Conservation (phyloP, 2,113 vertebrate genomes). For the human region DNA sequence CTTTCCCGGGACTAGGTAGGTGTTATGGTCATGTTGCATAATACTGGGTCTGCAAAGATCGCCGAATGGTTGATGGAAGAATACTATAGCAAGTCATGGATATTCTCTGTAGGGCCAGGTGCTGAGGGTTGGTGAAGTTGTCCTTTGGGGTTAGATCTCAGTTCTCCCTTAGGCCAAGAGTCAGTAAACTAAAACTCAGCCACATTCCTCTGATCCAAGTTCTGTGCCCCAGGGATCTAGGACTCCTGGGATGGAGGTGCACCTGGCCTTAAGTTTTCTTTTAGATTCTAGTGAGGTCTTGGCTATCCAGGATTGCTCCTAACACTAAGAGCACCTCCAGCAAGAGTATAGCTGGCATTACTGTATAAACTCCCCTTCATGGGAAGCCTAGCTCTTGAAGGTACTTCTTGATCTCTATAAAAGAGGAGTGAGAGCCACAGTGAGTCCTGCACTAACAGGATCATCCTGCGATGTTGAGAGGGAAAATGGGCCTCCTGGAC, state of each 20-base stretch:
- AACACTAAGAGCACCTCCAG: background rate
- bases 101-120: background rate
- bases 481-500: background rate
- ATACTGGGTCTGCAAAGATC: background rate
- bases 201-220: background rate
- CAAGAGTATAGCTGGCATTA: background rate
- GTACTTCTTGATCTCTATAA: background rate
- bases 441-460: background rate
- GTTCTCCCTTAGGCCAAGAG: background rate
- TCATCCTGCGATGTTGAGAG: background rate
- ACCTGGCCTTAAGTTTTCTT: background rate
- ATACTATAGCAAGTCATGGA: background rate
- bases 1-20: background rate
- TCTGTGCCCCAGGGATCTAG: background rate
- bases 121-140: background rate
- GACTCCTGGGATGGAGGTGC: background rate
- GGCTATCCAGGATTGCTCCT: background rate
- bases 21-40: background rate
- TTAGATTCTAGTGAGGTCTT: background rate
- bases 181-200: background rate
- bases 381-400: background rate
- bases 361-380: background rate
- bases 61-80: no score
- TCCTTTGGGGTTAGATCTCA: background rate
- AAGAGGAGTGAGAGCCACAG: background rate